Percentiles rank a stretch among this genome's conserved stretches.
Evolutionary conservation across 1,140 invertebrate species (phyloP).

Genomic region (Drosophila chauvacae): DNA sequence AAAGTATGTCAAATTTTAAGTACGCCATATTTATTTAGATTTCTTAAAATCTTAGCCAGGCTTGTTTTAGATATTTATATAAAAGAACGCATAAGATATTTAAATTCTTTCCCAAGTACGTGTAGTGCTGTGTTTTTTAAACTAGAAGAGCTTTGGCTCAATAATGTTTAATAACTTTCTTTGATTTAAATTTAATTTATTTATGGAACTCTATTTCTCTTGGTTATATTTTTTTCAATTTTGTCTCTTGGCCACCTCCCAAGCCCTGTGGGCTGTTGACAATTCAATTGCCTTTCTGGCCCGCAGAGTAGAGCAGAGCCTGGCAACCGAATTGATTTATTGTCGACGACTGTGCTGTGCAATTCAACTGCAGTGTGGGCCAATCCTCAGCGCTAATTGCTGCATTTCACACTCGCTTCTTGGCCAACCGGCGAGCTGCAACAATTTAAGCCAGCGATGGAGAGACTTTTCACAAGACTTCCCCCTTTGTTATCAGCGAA

Average conservation of each 20-base stretch:
- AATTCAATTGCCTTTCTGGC: conserved; percentile 32
- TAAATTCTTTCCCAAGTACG: neutral
- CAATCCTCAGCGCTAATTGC: conserved; percentile 28
- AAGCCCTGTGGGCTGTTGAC: conserved; percentile 13
- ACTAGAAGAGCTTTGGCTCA: neutral
- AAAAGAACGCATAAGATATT: neutral
- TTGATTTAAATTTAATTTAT: no score
- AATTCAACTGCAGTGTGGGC: conserved; percentile 25
- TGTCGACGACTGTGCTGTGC: conserved; percentile 13
- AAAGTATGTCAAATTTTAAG: neutral
- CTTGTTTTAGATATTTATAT: neutral
- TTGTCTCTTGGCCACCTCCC: neutral
- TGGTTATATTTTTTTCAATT: neutral
- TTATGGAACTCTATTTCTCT: neutral
- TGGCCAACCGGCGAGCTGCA: conserved; percentile 29
- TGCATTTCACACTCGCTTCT: conserved; percentile 42
- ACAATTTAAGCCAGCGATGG: conserved; percentile 19
- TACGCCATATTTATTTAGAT: neutral
- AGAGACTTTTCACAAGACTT: conserved; percentile 48
- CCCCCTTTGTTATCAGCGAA: conserved; percentile 46
- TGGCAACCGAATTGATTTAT: conserved; percentile 32
- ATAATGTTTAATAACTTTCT: neutral
- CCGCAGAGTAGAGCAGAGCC: neutral
- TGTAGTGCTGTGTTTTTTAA: no score
- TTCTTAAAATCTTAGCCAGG: neutral